phyloP scores from a whole-genome alignment of 2,888 invertebrate genomes.

The Cheilosia soror region DNA sequence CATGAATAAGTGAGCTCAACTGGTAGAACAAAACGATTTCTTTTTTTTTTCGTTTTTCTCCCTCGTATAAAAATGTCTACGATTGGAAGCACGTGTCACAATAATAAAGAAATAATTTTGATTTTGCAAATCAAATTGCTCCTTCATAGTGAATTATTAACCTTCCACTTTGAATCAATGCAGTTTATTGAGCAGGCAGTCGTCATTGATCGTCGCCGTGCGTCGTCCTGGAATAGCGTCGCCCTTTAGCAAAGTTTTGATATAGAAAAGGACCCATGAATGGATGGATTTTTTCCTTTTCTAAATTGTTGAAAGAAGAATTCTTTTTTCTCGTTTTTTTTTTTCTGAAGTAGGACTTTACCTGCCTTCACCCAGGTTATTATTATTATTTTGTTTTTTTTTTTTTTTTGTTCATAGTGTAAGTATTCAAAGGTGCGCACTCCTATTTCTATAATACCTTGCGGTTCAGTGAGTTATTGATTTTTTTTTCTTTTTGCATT shows the following conservation, averaged over 20 bases:
- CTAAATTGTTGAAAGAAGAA: constrained; percentile 4
- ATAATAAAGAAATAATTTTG: constrained; percentile 33
- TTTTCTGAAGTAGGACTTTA: no score
- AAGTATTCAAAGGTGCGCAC: constrained; percentile 30
- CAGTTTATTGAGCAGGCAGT: constrained; percentile 14
- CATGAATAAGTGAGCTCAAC: no score
- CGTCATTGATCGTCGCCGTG: background rate
- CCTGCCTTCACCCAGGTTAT: background rate
- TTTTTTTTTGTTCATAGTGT: constrained; percentile 1
- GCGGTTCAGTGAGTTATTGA: constrained; percentile 33
- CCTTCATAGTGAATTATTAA: constrained; percentile 11
- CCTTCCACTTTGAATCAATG: background rate
- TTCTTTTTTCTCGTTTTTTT: no score
- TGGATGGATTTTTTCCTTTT: no score
- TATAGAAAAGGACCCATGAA: no score
- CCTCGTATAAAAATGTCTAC: background rate
- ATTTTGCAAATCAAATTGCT: constrained; percentile 25
- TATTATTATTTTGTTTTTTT: constrained; percentile 3
- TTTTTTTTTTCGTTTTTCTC: background rate
- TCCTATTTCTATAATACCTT: constrained; percentile 35
- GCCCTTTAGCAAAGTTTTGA: no score
- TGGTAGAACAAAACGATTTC: background rate
- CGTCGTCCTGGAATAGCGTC: constrained; percentile 3
- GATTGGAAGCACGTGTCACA: constrained; percentile 39
- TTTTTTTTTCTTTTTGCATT: constrained; percentile 27